Evolutionary conservation across 2,888 invertebrate genomes (phyloP).

Genomic region (Agapostemon virescens): DNA sequence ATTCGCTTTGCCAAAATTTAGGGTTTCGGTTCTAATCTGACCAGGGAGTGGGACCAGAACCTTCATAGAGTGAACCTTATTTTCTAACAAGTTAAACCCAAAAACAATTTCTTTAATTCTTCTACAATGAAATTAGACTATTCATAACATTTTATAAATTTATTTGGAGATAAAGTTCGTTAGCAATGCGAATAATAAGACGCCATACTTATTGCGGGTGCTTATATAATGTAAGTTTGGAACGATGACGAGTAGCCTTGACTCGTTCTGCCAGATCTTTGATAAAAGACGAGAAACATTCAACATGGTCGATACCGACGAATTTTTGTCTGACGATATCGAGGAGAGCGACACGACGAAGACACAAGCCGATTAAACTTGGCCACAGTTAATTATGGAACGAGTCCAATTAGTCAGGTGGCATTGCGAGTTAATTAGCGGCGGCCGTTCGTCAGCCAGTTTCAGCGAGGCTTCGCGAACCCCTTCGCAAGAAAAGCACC

Average conservation of each 20-base stretch:
- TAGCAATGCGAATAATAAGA: too few species aligned
- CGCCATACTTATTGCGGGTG: too few species aligned
- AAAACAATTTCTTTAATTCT: too few species aligned
- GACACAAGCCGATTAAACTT: conserved; percentile 56
- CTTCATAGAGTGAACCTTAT: too few species aligned
- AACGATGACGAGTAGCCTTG: not conserved
- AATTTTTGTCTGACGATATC: conserved; percentile 9
- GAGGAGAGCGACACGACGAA: not conserved
- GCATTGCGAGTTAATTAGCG: conserved; percentile 61
- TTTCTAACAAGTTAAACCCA: too few species aligned
- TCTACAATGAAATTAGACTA: too few species aligned
- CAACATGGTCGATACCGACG: not conserved
- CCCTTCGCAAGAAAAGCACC: not conserved
- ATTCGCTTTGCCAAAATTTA: too few species aligned
- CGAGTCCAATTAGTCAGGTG: conserved; percentile 58
- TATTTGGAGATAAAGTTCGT: too few species aligned
- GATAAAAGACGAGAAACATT: not conserved
- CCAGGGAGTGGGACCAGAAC: too few species aligned
- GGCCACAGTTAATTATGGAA: conserved; percentile 57
- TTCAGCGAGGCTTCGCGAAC: conserved; percentile 25
- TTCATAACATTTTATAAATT: too few species aligned
- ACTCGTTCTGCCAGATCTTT: not conserved
- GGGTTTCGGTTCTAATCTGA: too few species aligned
- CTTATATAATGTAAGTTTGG: not conserved
- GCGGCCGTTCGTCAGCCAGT: conserved; percentile 46